Evolutionary conservation across 37 sponge, comb jelly and placozoan species (phyloP).

Genomic region (Sycon ciliatum): DNA sequence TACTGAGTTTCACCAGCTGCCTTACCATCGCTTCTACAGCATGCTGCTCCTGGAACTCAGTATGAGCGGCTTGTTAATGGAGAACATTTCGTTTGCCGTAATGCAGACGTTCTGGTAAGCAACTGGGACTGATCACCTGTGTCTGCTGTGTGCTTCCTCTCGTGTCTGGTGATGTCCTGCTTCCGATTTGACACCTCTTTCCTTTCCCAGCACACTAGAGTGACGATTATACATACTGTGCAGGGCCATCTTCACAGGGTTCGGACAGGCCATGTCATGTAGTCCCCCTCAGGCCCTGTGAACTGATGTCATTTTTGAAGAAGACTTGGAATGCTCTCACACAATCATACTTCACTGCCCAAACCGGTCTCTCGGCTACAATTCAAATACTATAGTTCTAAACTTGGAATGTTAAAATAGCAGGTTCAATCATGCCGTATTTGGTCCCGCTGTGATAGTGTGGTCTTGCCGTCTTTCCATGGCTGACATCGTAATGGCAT

Average conservation of each 20-base stretch:
- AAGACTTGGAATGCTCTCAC: too few relatives aligned
- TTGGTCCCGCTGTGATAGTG: too few relatives aligned
- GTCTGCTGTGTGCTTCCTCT: neutral
- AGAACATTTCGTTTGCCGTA: slow-evolving; percentile 69
- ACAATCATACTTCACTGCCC: too few relatives aligned
- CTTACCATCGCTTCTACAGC: slow-evolving; percentile 93
- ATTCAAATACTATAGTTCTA: too few relatives aligned
- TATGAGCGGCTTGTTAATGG: slow-evolving; percentile 78
- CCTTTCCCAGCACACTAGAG: neutral
- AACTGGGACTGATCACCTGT: neutral
- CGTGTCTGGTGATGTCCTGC: neutral
- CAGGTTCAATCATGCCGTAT: too few relatives aligned
- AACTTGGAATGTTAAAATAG: too few relatives aligned
- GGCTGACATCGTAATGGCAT: too few relatives aligned
- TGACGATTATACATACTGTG: neutral
- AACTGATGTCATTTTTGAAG: too few relatives aligned
- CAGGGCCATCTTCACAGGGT: neutral
- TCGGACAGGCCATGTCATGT: neutral
- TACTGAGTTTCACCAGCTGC: slow-evolving; percentile 89
- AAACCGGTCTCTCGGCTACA: too few relatives aligned
- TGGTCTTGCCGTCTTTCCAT: too few relatives aligned
- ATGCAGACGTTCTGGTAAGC: slow-evolving; percentile 79
- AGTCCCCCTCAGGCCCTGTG: neutral
- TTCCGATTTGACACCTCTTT: neutral
- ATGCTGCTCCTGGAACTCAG: slow-evolving; percentile 93